These are phyloP conservation scores for Crossocerus cetratus DNA, from an alignment of 2,888 invertebrate genomes.

Conservation along the genomic window DNA sequence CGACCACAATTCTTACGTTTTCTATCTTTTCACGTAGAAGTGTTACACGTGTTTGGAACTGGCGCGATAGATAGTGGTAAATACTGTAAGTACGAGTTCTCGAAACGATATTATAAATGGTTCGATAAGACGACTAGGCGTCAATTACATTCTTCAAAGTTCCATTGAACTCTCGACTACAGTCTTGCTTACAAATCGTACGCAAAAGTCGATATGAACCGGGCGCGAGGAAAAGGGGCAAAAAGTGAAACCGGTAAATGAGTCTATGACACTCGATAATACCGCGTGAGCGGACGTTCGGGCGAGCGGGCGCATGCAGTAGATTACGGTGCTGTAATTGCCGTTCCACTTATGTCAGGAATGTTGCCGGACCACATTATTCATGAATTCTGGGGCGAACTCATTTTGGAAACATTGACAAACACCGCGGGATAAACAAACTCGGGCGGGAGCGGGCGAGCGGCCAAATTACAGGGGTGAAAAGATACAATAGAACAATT, in stretches of 20 bases:
- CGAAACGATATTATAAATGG: too few species aligned
- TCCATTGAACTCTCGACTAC: too few species aligned
- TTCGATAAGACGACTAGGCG: too few species aligned
- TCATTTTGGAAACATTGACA: conserved; percentile 54
- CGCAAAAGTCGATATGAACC: too few species aligned
- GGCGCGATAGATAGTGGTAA: too few species aligned
- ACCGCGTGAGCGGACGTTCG: conserved; percentile 38
- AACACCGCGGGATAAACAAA: conserved; percentile 39
- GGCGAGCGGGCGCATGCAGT: conserved; percentile 42
- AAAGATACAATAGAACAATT: background rate
- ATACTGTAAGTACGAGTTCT: too few species aligned
- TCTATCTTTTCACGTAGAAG: too few species aligned
- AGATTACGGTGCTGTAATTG: conserved; percentile 51
- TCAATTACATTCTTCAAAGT: too few species aligned
- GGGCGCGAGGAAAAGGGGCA: background rate
- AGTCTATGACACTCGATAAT: conserved; percentile 4
- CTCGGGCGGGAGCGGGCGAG: background rate
- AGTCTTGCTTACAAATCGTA: too few species aligned
- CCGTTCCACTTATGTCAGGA: conserved; percentile 54
- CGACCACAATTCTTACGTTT: too few species aligned
- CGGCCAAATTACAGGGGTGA: background rate
- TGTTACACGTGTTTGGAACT: too few species aligned
- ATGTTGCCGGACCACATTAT: conserved; percentile 53
- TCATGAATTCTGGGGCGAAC: conserved; percentile 51
- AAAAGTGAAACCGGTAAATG: conserved; percentile 24